Evolutionary conservation across 2,113 vertebrate species (phyloP), one percentile per base, ranked within the genome.

Genomic region (Alouatta palliata): DNA sequence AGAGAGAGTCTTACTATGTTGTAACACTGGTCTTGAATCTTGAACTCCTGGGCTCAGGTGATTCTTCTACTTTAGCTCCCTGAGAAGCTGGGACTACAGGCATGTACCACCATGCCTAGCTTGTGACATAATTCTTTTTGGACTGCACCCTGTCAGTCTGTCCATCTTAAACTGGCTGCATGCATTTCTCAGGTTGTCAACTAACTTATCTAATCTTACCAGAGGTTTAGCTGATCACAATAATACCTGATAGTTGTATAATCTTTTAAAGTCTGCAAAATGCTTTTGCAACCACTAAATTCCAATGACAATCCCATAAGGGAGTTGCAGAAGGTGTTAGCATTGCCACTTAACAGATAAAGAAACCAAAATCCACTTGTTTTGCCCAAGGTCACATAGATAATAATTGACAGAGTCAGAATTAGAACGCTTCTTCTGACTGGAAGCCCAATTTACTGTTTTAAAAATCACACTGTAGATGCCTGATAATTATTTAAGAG

Each of bases 151-250:
- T 90, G n/a, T 91, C 20, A 64, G 30, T 82, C n/a, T 35, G 52
- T 88, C 83, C 61, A 17, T 90, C 73, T 96, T 91, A 77, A 82
- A 75, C 16, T 80, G 79, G 35, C 54, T 82, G 12, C 9, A 16
- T 96, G 68, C 6, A 27, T 87, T 94, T 94, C 4, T 97, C 80
- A 80, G 75, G 19, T 70, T 87, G 80, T 94, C 84, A 86, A 32
- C 58, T 82, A 92, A 89, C 40, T 85, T 87, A 89, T 73, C 66
- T 93, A 87, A 92, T 90, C 52, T 43, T 95, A n/a, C 17, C 16
- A 89, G 45, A 81, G 9, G 32, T 70, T 92, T 96, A 90, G 25
- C 56, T 40, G 32, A 92, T 92, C 35, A 87, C 47, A 73, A 76
- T 88, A 88, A 56, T 76, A 80, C 35, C 17, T 84, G 86, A n/a